Base-by-base conservation (phyloP, 1,140 invertebrate species). In the Formica selysi region DNA sequence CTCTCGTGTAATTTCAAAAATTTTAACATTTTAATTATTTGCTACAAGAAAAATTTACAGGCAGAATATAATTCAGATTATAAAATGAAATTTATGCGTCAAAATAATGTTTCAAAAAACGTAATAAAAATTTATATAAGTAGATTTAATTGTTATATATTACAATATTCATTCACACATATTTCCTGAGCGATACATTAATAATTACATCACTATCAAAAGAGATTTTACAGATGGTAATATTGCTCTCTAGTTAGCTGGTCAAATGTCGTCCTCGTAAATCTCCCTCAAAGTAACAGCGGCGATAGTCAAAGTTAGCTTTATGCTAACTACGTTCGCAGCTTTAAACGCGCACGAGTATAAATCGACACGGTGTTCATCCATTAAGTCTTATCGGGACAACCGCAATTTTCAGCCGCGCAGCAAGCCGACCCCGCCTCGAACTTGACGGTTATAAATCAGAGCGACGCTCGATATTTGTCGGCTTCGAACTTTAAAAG, bases 401-500 rank as follows among this genome's bases (percentile, higher is more conserved):
- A 61, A 74, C 22, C 38, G 38, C 62, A 83, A 83, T 83, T 83
- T 74, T 83, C 68, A 83, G 19, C 67, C 54, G 67, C 51, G 48
- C 67, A 10, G 41, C 41, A 41, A 67, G 22, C 38, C 26, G 29
- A 59, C 51, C 51, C 32, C 11, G 32, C n/a, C 48, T 51, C 54
- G 48, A 85, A 85, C 81, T 85, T 22, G 22, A 29, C 19, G 59
- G 44, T 85, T 61, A 41, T 78, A 78, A 85, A 85, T 85, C 81
- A 78, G 59, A 54, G 29, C 1, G 10, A 10, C 61, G 61, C 32
- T 78, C 73, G 79, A 83, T 83, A 83, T 83, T 83, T 74, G 62
- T 78, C 61, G 36, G 48, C n/a, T 74, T 78, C 32, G 73, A 85
- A 85, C 61, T 76, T 84, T 67, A 85, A 85, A 74, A 65, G 73